These are phyloP conservation scores for Sclerurus mexicanus DNA, from an alignment of 2,113 vertebrate genomes.

Conservation along the genomic window DNA sequence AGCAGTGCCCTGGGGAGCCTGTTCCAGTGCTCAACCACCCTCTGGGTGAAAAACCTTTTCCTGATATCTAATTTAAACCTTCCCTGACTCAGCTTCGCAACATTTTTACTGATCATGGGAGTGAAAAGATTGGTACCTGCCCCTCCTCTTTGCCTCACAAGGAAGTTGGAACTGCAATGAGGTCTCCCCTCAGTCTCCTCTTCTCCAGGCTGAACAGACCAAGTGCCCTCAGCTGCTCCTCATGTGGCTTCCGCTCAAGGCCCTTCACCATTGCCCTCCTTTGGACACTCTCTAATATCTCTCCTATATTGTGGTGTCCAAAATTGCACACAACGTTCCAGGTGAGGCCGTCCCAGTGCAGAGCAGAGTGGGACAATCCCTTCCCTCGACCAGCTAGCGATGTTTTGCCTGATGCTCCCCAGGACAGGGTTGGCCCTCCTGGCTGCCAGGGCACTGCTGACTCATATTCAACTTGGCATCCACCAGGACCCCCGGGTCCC, in stretches of 20 bases:
- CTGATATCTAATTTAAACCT: background rate
- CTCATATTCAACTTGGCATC: fast-evolving
- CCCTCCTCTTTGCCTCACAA: background rate
- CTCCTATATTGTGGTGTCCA: background rate
- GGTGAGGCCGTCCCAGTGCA: fast-evolving
- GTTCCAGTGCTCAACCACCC: fast-evolving
- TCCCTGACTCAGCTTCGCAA: background rate
- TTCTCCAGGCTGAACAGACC: background rate
- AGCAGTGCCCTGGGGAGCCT: background rate
- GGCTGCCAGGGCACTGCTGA: background rate
- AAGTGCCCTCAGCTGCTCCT: fast-evolving
- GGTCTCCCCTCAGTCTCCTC: background rate
- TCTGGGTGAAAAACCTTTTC: background rate
- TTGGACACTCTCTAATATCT: background rate
- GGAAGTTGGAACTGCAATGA: background rate
- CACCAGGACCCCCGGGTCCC: background rate
- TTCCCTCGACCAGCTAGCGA: fast-evolving
- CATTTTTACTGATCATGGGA: background rate
- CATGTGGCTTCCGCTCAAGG: background rate
- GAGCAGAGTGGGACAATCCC: background rate
- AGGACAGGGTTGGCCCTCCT: background rate
- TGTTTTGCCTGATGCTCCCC: background rate
- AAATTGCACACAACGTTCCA: background rate
- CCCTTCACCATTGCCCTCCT: background rate
- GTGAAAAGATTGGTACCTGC: background rate